Base-by-base conservation (phyloP, 1,140 invertebrate genomes). In the Metaphire vulgaris region DNA sequence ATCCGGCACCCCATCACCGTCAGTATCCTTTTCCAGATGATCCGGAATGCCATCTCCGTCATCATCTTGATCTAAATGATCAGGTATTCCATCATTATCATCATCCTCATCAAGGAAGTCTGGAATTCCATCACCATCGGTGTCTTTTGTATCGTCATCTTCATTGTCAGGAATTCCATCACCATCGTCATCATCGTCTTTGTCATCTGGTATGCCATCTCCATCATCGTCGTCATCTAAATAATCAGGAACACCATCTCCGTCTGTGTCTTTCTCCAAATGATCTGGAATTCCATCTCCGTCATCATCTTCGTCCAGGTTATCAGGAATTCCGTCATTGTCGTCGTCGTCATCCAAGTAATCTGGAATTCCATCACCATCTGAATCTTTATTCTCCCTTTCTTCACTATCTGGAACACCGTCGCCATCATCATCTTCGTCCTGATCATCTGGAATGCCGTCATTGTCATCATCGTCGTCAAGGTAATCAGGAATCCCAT, bases 201-300 rank as follows among this genome's bases (percentile, higher is more conserved):
- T 72, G 21, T 73, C 29, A 76, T 84, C 83, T 26, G 82, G 83
- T 71, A 84, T 82, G 15, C 83, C 83, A 78, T 84, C 83, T 74
- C 76, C 76, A 77, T 83, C 79, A 72, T 82, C 79, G 76, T 83
- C 78, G 28, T 79, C 77, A 26, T 66, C 77, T 74, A 74, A 56
- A n/a, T 77, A 69, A 65, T 80, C 80, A 16, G 79, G 79, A 75
- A 81, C 76, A 21, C 79, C 79, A 16, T 85, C 81, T 72, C 80
- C 21, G 75, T 85, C 83, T 14, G 81, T 78, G 71, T 84, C 84
- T 76, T 82, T 80, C 30, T 84, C 82, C 26, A 80, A 33, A 70
- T 83, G 66, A 74, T 85, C 84, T 12, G 83, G 83, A 33, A 84
- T 85, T 14, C 84, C 84, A 80, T 85, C 83, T 6, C 82, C 83